Base-by-base conservation (phyloP, 2,797 vertebrate genomes). In the Rhinoraja longicauda region DNA sequence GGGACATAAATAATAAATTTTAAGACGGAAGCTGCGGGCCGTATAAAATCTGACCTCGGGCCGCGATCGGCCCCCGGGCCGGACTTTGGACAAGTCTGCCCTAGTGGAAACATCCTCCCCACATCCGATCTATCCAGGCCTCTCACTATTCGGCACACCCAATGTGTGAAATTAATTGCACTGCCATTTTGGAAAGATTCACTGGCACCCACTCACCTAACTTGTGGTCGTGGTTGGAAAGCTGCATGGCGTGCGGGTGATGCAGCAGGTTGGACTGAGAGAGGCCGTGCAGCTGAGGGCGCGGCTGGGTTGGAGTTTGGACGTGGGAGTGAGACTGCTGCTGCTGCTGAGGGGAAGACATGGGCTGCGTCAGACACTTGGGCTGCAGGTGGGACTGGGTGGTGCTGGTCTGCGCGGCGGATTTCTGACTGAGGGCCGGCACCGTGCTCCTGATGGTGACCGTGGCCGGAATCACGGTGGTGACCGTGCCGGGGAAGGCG, bases 401-500 rank as follows among this genome's bases (percentile, higher is more conserved):
- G 95, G 94, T 96, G 93, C 53, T 96, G 95, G 95, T 95, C 95
- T 93, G 96, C 95, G 96, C 57, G 93, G 93, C 77, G 93, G 94
- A 2, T 95, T 94, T 93, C 96, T 96, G 59, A 95, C 95, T 1
- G 5, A 39, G 29, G 93, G 96, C 95, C 0, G 97, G 96, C 92
- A 96, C 93, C 19, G 97, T 96, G 95, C 96, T 97, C 84, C 96
- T 95, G 95, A 98, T 97, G 94, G 97, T 98, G 7, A 99, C 96
- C 0, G 98, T 98, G 94, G 98, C 96, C 0, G 98, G 98, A 91
- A 98, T 97, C 95, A 98, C 96, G 0, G 97, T 96, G 64, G 97
- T 96, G 95, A 97, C 97, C 92, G 97, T 95, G 94, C 96, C 97
- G 94, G 97, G 94, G 19, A 96, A 93, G 5, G 94, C 94, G 0